These are phyloP conservation scores for Eupithecia subfuscata DNA, from an alignment of 2,888 invertebrate genomes.

Conservation along the genomic window DNA sequence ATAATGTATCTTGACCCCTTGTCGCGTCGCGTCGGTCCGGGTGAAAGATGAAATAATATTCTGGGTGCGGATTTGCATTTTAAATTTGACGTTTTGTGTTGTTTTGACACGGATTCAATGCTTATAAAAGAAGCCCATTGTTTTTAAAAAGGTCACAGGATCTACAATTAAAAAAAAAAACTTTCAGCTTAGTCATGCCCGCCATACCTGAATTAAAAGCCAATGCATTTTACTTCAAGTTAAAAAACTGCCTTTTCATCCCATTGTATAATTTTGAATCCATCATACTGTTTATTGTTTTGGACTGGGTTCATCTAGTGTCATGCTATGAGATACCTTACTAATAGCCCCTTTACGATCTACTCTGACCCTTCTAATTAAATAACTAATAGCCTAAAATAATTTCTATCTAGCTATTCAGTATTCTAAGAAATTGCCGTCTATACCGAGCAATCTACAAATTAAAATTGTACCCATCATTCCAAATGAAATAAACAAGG, in stretches of 20 bases:
- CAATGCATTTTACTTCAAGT: neutral
- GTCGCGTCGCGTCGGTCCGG: constrained; percentile 15
- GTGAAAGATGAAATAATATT: constrained; percentile 18
- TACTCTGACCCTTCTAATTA: constrained; percentile 1
- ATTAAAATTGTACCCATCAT: constrained; percentile 13
- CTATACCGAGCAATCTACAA: constrained; percentile 9
- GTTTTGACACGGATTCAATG: neutral
- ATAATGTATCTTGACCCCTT: constrained; percentile 27
- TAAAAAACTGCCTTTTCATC: neutral
- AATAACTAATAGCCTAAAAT: neutral
- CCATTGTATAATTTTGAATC: neutral
- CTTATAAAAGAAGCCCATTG: too few relatives aligned
- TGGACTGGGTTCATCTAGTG: neutral
- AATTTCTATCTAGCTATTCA: neutral
- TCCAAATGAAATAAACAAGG: constrained; percentile 14
- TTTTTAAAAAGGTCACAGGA: too few relatives aligned
- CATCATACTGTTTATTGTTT: neutral
- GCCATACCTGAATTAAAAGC: too few relatives aligned
- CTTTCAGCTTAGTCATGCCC: too few relatives aligned
- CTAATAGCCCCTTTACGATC: neutral
- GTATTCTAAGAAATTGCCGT: constrained; percentile 2
- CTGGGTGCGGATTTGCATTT: constrained; percentile 19
- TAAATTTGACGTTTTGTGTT: constrained; percentile 14
- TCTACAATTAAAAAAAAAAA: too few relatives aligned
- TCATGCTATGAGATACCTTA: neutral